Evolutionary conservation across 2,888 invertebrate species (phyloP), one percentile per base, ranked within the genome.

Genomic region (Drosophila antonietae): DNA sequence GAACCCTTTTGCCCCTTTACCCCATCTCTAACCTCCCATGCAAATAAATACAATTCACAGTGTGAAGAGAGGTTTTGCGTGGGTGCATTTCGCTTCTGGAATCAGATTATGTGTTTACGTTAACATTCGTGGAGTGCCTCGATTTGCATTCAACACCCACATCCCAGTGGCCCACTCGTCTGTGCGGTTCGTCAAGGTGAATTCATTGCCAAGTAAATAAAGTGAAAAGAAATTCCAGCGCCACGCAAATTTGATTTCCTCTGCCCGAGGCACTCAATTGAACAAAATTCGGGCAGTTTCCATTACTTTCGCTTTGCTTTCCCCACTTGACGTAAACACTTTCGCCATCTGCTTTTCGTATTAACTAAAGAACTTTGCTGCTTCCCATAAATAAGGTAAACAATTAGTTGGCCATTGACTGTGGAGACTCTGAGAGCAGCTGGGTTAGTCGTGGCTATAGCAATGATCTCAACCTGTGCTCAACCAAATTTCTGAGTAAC

Each of bases 301-400:
- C 47, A 41, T 51, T 43, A 35, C 44, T 58, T 39, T 23, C 37
- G 14, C 15, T 23, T 23, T 23, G 20, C 20, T 28, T 28, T 28
- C 10, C 14, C 35, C 37, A 23, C 9, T 20, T 1, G 18, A 15
- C 28, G 53, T 63, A 66, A 71, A 61, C 62, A 67, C 41, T 64
- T 67, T 64, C 43, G 55, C 39, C 73, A 76, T 64, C 51, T 68
- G 73, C 44, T 59, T 56, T 73, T 61, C 47, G 39, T 28, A 61
- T 68, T 62, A 67, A 59, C 15, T 73, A 33, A 43, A 51, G 15
- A 58, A 51, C 61, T 73, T 77, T 64, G 52, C 66, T 53, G 44
- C 63, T 49, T 41, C 52, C 28, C 41, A 43, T 33, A 58, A 72
- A 51, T 44, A 44, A 59, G 53, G 57, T 67, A 58, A 61, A 61